A percentile compares a stretch with the other conserved stretches of the same genome.
Conservation (phyloP, 2,888 invertebrate genomes). For the Drosophila yooni region DNA sequence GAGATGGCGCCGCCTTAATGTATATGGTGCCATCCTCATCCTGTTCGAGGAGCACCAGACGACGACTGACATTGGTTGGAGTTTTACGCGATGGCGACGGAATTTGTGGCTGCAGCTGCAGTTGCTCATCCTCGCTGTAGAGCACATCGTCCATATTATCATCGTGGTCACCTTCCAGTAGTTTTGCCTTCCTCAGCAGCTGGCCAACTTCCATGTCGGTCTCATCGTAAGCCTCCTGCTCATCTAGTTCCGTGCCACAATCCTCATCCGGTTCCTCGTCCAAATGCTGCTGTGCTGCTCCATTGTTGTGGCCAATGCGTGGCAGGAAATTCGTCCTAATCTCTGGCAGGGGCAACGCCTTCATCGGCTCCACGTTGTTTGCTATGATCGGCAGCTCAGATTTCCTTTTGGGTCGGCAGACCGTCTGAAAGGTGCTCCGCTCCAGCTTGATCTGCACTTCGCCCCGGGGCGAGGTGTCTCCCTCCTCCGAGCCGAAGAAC, state of each 20-base stretch:
- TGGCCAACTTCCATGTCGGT: conserved; percentile 23
- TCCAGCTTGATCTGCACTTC: conserved; percentile 64
- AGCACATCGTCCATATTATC: conserved; percentile 9
- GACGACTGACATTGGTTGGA: conserved; percentile 40
- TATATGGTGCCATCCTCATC: conserved; percentile 63
- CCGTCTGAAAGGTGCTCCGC: conserved; percentile 51
- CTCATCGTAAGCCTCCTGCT: conserved; percentile 32
- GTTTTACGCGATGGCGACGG: conserved; percentile 20
- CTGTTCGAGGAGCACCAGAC: conserved; percentile 54
- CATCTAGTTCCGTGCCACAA: conserved; percentile 17
- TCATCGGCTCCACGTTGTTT: conserved; percentile 35
- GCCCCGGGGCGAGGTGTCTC: conserved; percentile 16
- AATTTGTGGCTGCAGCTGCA: not conserved
- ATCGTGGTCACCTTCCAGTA: conserved; percentile 13
- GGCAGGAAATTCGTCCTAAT: conserved; percentile 41
- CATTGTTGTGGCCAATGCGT: conserved; percentile 21
- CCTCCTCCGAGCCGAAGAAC: conserved; percentile 45
- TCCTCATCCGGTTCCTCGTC: conserved; percentile 39
- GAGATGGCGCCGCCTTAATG: conserved; percentile 59
- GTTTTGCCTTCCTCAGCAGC: conserved; percentile 22
- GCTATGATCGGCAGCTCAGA: conserved; percentile 36
- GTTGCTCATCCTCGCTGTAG: conserved; percentile 4
- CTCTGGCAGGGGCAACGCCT: conserved; percentile 48
- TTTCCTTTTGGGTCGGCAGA: conserved; percentile 55
- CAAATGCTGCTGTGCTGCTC: conserved; percentile 2